Evolutionary conservation across 2,797 vertebrate genomes (phyloP).

Genomic region (Pseudochromis fuscus): DNA sequence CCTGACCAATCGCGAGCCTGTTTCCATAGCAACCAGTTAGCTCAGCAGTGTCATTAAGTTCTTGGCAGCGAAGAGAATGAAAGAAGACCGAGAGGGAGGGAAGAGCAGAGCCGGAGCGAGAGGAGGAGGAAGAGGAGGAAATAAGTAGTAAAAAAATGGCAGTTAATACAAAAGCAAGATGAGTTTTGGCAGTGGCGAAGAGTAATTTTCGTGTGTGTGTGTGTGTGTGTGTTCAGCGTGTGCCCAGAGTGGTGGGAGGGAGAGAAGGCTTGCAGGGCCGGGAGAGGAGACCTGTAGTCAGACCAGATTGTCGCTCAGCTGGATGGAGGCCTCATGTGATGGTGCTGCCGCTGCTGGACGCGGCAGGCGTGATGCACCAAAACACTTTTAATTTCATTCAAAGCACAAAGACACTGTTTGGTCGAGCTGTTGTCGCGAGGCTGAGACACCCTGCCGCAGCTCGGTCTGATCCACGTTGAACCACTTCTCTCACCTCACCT

Average conservation of each 20-base stretch:
- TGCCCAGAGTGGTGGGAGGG: slow-evolving; percentile 11
- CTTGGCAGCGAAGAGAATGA: slow-evolving; percentile 79
- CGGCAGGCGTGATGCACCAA: slow-evolving; percentile 34
- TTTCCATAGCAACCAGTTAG: slow-evolving; percentile 81
- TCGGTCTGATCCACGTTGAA: slow-evolving; percentile 36
- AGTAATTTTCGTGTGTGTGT: slow-evolving; percentile 5
- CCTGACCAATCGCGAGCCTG: slow-evolving; percentile 76
- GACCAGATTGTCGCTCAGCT: slow-evolving; percentile 76
- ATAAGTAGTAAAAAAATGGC: slow-evolving; percentile 62
- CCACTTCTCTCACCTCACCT: slow-evolving; percentile 26
- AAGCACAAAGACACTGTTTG: neutral
- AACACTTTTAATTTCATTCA: slow-evolving; percentile 20
- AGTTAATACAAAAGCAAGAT: slow-evolving; percentile 50
- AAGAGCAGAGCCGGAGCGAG: slow-evolving; percentile 37
- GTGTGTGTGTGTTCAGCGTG: slow-evolving; percentile 20
- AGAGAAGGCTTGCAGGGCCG: slow-evolving; percentile 14
- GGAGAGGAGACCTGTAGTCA: slow-evolving; percentile 52
- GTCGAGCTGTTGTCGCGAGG: slow-evolving; percentile 6
- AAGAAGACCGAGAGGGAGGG: slow-evolving; percentile 69
- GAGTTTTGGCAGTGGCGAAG: slow-evolving; percentile 27
- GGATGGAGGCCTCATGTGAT: slow-evolving; percentile 54
- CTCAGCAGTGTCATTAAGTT: slow-evolving; percentile 80
- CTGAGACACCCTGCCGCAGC: slow-evolving; percentile 18
- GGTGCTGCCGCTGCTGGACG: slow-evolving; percentile 42
- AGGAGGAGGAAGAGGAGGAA: slow-evolving; percentile 26